Conservation (phyloP, 2,797 vertebrate species). For the Myotis planiceps region DNA sequence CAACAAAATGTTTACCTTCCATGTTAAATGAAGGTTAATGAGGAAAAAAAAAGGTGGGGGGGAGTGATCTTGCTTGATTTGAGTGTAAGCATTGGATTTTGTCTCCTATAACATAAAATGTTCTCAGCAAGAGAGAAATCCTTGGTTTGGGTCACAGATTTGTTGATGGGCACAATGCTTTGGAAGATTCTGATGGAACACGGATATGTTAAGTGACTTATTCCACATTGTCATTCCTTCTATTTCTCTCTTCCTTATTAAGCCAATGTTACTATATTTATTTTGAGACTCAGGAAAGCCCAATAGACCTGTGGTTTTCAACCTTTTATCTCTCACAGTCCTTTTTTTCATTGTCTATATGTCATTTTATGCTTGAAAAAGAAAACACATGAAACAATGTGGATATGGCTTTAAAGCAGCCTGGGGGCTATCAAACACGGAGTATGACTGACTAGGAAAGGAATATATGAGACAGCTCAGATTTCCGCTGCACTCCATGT, state of each 20-base stretch:
- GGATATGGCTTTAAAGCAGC: background rate
- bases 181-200: background rate
- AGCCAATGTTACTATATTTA: background rate
- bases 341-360: background rate
- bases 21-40: background rate
- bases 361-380: background rate
- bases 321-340: background rate
- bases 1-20: background rate
- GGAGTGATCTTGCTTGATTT: background rate
- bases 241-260: background rate
- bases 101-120: background rate
- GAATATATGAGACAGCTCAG: background rate
- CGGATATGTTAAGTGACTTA: background rate
- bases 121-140: background rate
- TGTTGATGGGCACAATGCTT: background rate
- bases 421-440: background rate
- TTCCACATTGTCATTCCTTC: background rate
- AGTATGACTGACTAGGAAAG: background rate
- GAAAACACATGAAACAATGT: constrained; percentile 6
- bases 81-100: constrained; percentile 15
- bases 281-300: background rate
- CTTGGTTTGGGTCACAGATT: background rate
- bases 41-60: background rate
- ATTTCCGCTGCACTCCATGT: background rate
- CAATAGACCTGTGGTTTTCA: background rate